phyloP scores from a whole-genome alignment of 2,888 invertebrate species.

The Melipona beecheii region DNA sequence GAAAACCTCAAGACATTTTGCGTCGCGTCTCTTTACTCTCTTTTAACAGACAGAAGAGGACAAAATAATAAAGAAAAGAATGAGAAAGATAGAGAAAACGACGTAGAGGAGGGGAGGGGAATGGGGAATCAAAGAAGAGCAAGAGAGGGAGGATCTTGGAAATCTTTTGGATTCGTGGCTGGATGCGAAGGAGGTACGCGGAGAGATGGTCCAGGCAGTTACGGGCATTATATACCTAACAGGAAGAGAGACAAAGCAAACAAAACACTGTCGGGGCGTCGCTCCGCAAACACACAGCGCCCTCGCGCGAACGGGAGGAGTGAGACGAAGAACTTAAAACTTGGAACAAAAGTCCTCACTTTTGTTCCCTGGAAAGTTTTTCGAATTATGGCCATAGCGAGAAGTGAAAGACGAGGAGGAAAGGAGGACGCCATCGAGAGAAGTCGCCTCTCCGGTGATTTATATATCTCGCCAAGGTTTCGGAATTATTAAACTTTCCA shows the following conservation, averaged over 20 bases:
- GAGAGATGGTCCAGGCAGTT: conserved; percentile 67
- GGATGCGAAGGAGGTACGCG: conserved; percentile 56
- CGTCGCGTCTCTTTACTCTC: conserved; percentile 35
- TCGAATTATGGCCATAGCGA: conserved; percentile 80
- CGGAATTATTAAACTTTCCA: conserved; percentile 76
- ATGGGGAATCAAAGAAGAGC: background rate
- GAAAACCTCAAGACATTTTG: conserved; percentile 56
- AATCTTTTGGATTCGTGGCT: conserved; percentile 56
- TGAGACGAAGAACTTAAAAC: conserved; percentile 75
- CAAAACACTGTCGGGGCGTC: conserved; percentile 83
- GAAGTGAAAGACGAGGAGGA: conserved; percentile 60
- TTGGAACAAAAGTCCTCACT: conserved; percentile 83
- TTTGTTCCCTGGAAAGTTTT: conserved; percentile 82
- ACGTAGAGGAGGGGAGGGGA: background rate
- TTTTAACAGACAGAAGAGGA: conserved; percentile 5
- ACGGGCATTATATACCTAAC: conserved; percentile 76
- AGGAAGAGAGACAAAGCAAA: conserved; percentile 82
- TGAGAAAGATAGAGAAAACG: background rate
- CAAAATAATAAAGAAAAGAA: background rate
- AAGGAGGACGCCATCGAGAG: conserved; percentile 56
- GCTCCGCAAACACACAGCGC: conserved; percentile 78
- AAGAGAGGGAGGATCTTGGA: conserved; percentile 11
- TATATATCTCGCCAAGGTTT: conserved; percentile 78
- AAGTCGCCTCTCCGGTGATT: conserved; percentile 72
- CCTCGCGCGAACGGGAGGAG: conserved; percentile 7